Evolutionary conservation across 2,797 vertebrate genomes (phyloP), one percentile per base, ranked within the genome.

Genomic region (Petrocephalus sullivani): DNA sequence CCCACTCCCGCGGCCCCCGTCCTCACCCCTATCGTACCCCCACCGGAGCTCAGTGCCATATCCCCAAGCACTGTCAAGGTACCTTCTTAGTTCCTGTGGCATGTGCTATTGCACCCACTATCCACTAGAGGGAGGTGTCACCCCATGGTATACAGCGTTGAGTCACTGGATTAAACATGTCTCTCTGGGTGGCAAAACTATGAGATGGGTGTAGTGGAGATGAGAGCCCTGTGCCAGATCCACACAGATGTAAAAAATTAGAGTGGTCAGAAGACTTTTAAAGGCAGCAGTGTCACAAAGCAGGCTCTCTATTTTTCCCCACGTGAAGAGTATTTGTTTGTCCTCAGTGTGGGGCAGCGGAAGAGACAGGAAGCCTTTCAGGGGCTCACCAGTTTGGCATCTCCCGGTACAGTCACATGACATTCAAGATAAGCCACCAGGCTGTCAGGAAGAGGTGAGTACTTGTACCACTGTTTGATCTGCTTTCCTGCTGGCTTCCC

Each of bases 381-480:
- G 91, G 92, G 0, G 95, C 97, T 0, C 92, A 93, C 91, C 97
- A 98, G 92, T 98, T 99, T 86, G 98, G 98, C 41, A 95, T 94
- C 19, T 93, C 95, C 5, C 96, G 87, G 93, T 93, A 95, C 92
- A 99, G 98, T 93, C 97, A 99, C 92, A 93, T 98, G 90, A 93
- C 96, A 53, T 91, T 98, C 89, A 93, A 91, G 88, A 96, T 99
- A 89, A 94, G 96, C 90, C 97, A 96, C 46, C 93, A 91, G 51
- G 81, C 93, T 4, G 93, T 98, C 90, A 96, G 96, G 88, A 97
- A 95, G 88, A 97, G 96, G 98, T 99, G 92, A 91, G 96, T 92
- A 5, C 3, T 28, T 16, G 9, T 53, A 6, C 67, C 37, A 37
- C 37, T 33, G 16, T 41, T 75, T 16, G 14, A 7, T 37, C 64